Base-by-base conservation (phyloP, 2,113 vertebrate genomes). In the Urocolius indicus region DNA sequence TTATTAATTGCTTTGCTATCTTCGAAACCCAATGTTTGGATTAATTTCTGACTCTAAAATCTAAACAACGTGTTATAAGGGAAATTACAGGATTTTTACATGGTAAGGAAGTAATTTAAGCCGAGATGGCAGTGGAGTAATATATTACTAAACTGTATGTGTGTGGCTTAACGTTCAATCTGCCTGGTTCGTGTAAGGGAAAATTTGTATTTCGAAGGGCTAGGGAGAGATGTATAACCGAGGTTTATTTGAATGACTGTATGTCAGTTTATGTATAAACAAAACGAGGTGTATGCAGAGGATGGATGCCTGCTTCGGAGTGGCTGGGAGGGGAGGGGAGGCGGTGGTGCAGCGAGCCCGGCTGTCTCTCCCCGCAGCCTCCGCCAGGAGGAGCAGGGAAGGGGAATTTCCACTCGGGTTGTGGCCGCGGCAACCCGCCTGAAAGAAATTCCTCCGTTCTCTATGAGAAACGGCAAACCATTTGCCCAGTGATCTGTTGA, bases 341-440 rank as follows among this genome's bases (percentile, higher is more conserved):
- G 30, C 16, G 18, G 45, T 24, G 10, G 10, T 18, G 58, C 72
- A 36, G 51, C 54, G 77, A 84, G 91, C 43, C 45, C 77, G 93
- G 21, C 36, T 58, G 34, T 55, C 29, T 75, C 38, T 21, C 36
- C 68, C 20, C 74, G 41, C 45, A 72, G 32, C 13, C 78, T 79
- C 97, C 97, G 80, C 97, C 89, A 98, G 98, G 97, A 84, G 97
- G 98, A 96, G 98, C 97, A 84, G 38, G 38, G 38, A 41, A 41
- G 38, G 38, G 38, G 38, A 41, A 41, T 41, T 41, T 41, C 38
- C 38, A 41, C 38, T 41, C 38, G 38, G 38, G 38, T 41, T 41
- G 38, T 41, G 38, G 38, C 38, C 9, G 38, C 38, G 38, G 38
- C 38, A 41, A 41, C 38, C 38, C 38, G 38, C 38, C 38, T 41